These are phyloP conservation scores for Chironomus tentans DNA, from an alignment of 2,888 invertebrate genomes.

Conservation along the genomic window DNA sequence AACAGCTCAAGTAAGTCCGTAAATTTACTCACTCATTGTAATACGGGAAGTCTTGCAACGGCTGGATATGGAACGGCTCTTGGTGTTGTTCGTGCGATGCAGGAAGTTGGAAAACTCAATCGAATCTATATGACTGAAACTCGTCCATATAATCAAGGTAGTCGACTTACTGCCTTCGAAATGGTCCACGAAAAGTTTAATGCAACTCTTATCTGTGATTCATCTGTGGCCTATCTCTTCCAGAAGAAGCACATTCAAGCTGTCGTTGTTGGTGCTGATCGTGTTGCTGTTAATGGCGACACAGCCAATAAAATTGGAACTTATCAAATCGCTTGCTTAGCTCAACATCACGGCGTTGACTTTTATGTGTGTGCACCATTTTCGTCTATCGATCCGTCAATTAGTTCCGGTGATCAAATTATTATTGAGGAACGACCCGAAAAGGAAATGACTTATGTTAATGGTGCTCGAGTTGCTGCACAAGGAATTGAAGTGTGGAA, in stretches of 20 bases:
- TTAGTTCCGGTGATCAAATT: constrained; percentile 74
- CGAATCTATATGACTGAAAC: constrained; percentile 96
- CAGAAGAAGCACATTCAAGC: constrained; percentile 72
- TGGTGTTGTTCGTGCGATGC: constrained; percentile 83
- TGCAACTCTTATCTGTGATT: constrained; percentile 77
- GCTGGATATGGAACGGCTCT: constrained; percentile 95
- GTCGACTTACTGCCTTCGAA: constrained; percentile 92
- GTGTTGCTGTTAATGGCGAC: constrained; percentile 93
- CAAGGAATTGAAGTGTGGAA: constrained; percentile 84
- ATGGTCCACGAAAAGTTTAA: constrained; percentile 86
- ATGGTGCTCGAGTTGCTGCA: constrained; percentile 79
- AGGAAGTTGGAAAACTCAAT: constrained; percentile 60
- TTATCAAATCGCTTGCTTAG: constrained; percentile 88
- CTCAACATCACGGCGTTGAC: constrained; percentile 82
- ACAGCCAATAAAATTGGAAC: constrained; percentile 99
- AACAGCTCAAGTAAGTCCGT: constrained; percentile 52
- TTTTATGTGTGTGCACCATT: constrained; percentile 94
- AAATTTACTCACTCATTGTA: constrained; percentile 89
- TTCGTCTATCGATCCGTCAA: constrained; percentile 77
- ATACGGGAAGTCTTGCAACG: constrained; percentile 96
- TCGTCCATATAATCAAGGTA: constrained; percentile 95
- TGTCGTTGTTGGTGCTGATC: constrained; percentile 95
- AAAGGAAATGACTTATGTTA: constrained; percentile 84
- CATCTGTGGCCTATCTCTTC: constrained; percentile 90
- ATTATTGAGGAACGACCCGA: constrained; percentile 89